Percentiles rank a stretch among this genome's conserved stretches.
Evolutionary conservation across 1,140 invertebrate genomes (phyloP).

Genomic region (Lordiphosa stackelbergi): DNA sequence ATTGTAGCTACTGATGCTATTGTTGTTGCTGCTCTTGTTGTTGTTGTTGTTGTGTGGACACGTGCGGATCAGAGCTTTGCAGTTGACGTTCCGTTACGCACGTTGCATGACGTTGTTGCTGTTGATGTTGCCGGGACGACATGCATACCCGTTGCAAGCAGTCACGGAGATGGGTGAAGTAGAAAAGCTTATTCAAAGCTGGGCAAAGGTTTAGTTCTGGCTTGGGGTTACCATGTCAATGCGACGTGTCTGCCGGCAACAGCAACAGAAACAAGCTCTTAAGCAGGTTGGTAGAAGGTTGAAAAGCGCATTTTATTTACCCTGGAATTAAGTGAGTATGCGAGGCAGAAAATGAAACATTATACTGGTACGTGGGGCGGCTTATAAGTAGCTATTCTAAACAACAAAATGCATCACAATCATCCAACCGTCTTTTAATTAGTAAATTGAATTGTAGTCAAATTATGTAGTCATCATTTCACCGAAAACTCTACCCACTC

Average conservation of each 20-base stretch:
- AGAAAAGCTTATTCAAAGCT: constrained; percentile 8
- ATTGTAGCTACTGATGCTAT: constrained; percentile 6
- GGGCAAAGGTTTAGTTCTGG: constrained; percentile 5
- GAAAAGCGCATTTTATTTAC: background rate
- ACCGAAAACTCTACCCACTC: too few relatives aligned
- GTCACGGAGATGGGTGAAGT: background rate
- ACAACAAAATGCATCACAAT: too few relatives aligned
- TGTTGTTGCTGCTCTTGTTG: constrained; percentile 8
- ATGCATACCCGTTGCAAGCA: constrained; percentile 26
- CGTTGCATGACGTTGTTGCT: constrained; percentile 23
- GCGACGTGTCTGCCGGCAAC: background rate
- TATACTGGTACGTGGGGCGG: too few relatives aligned
- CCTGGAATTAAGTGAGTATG: background rate
- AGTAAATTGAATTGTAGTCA: too few relatives aligned
- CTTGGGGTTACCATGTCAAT: constrained; percentile 13
- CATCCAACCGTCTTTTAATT: too few relatives aligned
- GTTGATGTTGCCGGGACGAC: constrained; percentile 25
- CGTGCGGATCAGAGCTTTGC: constrained; percentile 28
- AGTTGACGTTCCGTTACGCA: constrained; percentile 40
- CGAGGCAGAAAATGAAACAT: too few relatives aligned
- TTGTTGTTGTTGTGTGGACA: constrained; percentile 29
- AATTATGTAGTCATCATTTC: too few relatives aligned
- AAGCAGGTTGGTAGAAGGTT: background rate
- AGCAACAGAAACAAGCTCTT: background rate
- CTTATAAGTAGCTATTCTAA: too few relatives aligned